phyloP scores from a whole-genome alignment of 1,140 invertebrate genomes.

The Halesus radiatus region DNA sequence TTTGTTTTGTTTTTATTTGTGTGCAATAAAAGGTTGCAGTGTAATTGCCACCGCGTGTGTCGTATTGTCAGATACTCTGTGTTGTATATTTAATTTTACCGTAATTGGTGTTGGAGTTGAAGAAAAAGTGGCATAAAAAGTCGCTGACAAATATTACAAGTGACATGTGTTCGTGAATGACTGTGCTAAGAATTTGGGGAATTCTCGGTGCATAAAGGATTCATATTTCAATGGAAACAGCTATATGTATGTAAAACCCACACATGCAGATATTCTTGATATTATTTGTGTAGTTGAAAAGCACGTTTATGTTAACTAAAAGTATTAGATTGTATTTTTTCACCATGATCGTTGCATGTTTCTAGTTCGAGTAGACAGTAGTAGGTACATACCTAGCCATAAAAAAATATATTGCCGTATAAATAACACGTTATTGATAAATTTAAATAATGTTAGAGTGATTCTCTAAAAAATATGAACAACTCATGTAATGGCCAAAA shows the following conservation, averaged over 20 bases:
- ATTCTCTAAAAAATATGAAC: no score
- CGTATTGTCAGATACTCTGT: conserved; percentile 2
- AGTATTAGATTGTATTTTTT: conserved; percentile 14
- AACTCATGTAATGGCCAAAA: no score
- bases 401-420: no score
- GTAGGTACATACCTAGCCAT: not conserved
- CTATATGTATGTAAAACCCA: conserved; percentile 15
- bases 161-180: conserved; percentile 33
- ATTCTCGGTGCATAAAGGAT: conserved; percentile 23
- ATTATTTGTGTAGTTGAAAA: not conserved
- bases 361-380: not conserved
- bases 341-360: conserved; percentile 3
- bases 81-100: no score
- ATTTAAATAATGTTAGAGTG: not conserved
- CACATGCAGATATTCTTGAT: not conserved
- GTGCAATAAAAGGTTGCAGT: conserved; percentile 19
- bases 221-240: conserved; percentile 15
- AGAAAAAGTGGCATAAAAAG: not conserved
- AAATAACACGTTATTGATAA: no score
- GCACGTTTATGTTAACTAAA: conserved; percentile 5
- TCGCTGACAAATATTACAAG: conserved; percentile 10
- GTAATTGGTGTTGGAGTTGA: not conserved
- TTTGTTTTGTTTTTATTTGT: conserved; percentile 30
- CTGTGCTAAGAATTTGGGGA: conserved; percentile 5
- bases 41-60: conserved; percentile 1